phyloP scores from a whole-genome alignment of 2,888 invertebrate species.

The Phaedon cochleariae region DNA sequence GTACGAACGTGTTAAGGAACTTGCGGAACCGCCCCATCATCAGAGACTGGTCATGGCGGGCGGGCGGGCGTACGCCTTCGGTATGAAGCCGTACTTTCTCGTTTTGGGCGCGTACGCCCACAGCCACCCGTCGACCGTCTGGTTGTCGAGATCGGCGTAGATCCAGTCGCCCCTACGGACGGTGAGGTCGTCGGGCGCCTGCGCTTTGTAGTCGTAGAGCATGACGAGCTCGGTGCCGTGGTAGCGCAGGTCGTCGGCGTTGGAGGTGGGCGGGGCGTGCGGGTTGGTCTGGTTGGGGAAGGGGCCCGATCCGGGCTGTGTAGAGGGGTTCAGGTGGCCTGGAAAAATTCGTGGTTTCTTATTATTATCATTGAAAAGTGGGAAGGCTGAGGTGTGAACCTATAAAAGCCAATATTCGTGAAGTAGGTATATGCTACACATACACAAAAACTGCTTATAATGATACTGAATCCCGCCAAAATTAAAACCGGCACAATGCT shows the following conservation, averaged over 20 bases:
- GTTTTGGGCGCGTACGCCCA: slow-evolving; percentile 96
- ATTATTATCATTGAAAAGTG: too few relatives aligned
- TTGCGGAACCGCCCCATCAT: neutral
- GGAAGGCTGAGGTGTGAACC: too few relatives aligned
- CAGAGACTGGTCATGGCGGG: slow-evolving; percentile 87
- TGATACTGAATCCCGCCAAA: too few relatives aligned
- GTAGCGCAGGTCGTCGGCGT: slow-evolving; percentile 74
- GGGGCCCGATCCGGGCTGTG: slow-evolving; percentile 50
- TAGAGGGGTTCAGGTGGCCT: slow-evolving; percentile 62
- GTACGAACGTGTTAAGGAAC: too few relatives aligned
- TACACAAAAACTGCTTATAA: too few relatives aligned
- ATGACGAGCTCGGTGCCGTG: slow-evolving; percentile 93
- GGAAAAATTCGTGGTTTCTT: slow-evolving; percentile 22
- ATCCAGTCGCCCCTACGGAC: slow-evolving; percentile 94
- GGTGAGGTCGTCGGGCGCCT: slow-evolving; percentile 91
- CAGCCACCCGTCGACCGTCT: slow-evolving; percentile 93
- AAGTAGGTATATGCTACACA: too few relatives aligned
- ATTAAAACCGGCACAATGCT: too few relatives aligned
- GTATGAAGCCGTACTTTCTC: slow-evolving; percentile 93
- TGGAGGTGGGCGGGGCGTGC: slow-evolving; percentile 54
- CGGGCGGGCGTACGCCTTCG: slow-evolving; percentile 91
- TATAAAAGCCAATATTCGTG: too few relatives aligned
- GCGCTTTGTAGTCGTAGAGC: slow-evolving; percentile 95
- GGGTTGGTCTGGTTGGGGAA: slow-evolving; percentile 52
- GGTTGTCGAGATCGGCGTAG: slow-evolving; percentile 91